These are phyloP conservation scores for Neodiprion pinetum DNA, from an alignment of 1,140 invertebrate species.

Conservation along the genomic window DNA sequence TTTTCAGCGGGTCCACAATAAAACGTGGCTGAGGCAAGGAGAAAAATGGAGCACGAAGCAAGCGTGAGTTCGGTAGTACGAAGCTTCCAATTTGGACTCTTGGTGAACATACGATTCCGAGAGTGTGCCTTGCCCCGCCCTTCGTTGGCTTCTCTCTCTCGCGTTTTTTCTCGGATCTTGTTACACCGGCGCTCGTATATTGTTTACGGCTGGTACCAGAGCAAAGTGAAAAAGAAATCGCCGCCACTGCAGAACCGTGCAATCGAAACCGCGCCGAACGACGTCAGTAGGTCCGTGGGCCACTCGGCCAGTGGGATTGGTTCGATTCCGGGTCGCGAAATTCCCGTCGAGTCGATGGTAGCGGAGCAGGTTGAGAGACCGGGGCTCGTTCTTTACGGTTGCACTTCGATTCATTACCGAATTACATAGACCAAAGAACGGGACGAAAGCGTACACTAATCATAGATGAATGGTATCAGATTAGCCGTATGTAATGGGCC, in stretches of 20 bases:
- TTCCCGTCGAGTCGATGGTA: constrained; percentile 32
- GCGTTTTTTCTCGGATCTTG: neutral
- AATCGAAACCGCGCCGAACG: constrained; percentile 30
- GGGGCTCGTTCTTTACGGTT: constrained; percentile 23
- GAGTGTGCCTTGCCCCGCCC: too few relatives aligned
- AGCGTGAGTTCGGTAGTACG: too few relatives aligned
- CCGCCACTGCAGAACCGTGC: constrained; percentile 22
- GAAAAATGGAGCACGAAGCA: neutral
- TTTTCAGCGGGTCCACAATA: too few relatives aligned
- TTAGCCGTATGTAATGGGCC: neutral
- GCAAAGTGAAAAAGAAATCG: constrained; percentile 22
- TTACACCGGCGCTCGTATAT: neutral
- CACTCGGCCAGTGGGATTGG: constrained; percentile 45
- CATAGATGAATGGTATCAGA: neutral
- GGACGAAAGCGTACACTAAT: neutral
- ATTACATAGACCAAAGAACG: neutral
- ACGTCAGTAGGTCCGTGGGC: constrained; percentile 49
- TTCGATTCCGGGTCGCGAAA: neutral
- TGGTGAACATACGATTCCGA: too few relatives aligned
- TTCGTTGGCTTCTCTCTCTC: neutral
- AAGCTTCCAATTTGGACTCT: too few relatives aligned
- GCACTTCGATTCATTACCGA: constrained; percentile 7
- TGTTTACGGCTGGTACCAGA: neutral
- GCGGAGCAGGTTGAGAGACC: constrained; percentile 39
- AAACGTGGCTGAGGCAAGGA: neutral